Evolutionary conservation across 1,140 invertebrate genomes (phyloP).

Genomic region (Eumaeus atala): DNA sequence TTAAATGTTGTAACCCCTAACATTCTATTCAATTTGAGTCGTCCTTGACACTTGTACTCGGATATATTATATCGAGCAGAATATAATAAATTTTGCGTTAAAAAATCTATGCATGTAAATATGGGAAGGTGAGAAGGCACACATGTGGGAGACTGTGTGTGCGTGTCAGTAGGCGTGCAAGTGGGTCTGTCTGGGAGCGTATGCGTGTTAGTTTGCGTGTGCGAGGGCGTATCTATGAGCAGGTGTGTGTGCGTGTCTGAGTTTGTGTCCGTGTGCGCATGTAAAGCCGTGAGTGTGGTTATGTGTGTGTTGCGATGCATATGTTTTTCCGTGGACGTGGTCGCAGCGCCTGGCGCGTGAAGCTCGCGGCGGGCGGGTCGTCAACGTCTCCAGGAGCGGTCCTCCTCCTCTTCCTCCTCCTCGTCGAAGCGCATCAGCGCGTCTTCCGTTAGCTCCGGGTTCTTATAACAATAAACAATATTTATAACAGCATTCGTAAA

Average conservation of each 20-base stretch:
- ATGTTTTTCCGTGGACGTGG: slow-evolving; percentile 9
- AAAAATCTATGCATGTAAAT: background rate
- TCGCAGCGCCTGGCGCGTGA: slow-evolving; percentile 11
- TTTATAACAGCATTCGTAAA: no score
- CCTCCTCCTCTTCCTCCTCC: slow-evolving; percentile 58
- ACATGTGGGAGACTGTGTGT: no score
- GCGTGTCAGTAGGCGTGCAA: background rate
- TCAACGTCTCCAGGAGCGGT: slow-evolving; percentile 64
- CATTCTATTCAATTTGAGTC: no score
- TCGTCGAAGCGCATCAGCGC: slow-evolving; percentile 56
- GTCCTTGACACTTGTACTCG: no score
- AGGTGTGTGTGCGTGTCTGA: no score
- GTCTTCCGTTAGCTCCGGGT: slow-evolving; percentile 31
- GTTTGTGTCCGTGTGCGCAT: background rate
- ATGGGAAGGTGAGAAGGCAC: background rate
- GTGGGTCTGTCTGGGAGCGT: no score
- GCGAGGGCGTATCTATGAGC: no score
- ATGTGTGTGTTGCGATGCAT: no score
- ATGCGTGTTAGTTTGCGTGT: no score
- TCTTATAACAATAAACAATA: background rate
- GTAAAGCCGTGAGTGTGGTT: background rate
- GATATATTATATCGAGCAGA: no score
- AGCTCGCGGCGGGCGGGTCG: slow-evolving; percentile 17
- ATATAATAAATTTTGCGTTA: background rate
- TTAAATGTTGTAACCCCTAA: no score